These are phyloP conservation scores for Rhamphomyia laevipes DNA, from an alignment of 2,888 invertebrate genomes.

Conservation along the genomic window DNA sequence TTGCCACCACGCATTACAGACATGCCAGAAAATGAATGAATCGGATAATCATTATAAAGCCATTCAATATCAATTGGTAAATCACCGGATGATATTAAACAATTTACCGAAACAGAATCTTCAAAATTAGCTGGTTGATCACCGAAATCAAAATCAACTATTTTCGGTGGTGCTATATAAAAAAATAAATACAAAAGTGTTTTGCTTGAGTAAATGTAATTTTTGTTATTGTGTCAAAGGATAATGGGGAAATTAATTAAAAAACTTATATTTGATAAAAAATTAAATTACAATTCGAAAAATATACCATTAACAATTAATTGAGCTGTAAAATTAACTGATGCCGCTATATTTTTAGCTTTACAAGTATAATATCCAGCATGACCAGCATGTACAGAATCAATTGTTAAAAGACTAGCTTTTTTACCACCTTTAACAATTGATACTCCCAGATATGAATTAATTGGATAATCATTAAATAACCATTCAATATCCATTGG, in stretches of 20 bases:
- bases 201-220: background rate
- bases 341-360: slow-evolving; percentile 58
- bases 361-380: slow-evolving; percentile 66
- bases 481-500: slow-evolving; percentile 48
- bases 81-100: slow-evolving; percentile 59
- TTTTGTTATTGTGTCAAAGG: background rate
- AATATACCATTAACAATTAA: slow-evolving; percentile 61
- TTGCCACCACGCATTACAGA: slow-evolving; percentile 37
- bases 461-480: slow-evolving; percentile 41
- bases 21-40: slow-evolving; percentile 27
- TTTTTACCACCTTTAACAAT: slow-evolving; percentile 43
- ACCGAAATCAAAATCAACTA: slow-evolving; percentile 65
- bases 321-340: slow-evolving; percentile 52
- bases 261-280: background rate
- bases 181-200: background rate
- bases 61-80: slow-evolving; percentile 55
- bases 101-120: slow-evolving; percentile 57
- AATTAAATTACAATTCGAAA: background rate
- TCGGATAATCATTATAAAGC: slow-evolving; percentile 38
- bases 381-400: slow-evolving; percentile 50
- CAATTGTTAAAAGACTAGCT: slow-evolving; percentile 49
- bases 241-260: background rate
- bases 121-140: slow-evolving; percentile 58
- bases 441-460: slow-evolving; percentile 35
- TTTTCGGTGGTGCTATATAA: slow-evolving; percentile 64